Evolutionary conservation across 2,888 invertebrate species (phyloP), one percentile per base, ranked within the genome.

Genomic region (Malacosoma neustria): DNA sequence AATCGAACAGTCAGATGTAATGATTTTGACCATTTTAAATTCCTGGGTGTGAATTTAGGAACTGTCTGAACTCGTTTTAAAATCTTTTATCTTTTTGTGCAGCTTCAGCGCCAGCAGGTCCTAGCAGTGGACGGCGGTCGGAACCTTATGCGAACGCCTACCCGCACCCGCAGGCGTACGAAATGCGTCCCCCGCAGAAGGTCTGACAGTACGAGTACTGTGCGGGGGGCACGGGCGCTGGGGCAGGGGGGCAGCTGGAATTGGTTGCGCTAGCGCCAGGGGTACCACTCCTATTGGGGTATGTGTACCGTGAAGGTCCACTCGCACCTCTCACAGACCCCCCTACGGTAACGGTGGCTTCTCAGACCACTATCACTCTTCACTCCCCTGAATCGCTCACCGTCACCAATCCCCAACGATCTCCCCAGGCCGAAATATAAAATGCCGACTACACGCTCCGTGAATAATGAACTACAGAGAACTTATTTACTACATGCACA

Each of bases 91-190:
- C 6, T 5, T n/a, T 30, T 36, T 6, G 3, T 4, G 45, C 57
- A 50, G 68, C 66, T 29, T 71, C 81, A 44, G 88, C 87, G 50
- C 77, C 79, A 45, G 71, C 79, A 39, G 74, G 86, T 13, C 79
- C 87, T 35, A 81, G 81, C 57, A 77, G 81, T 57, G 77, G 76
- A 54, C 68, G 71, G 52, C 81, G 87, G 62, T 63, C 87, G 76
- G 91, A 91, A 71, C 84, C 90, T 42, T 92, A 92, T 80, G 92
- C 92, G 46, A 90, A 90, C 57, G 92, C 92, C 42, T 92, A 92
- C 82, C 89, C 90, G 58, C 87, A 89, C 70, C 89, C 90, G 58
- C 87, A 89, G 71, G 87, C 90, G 58, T 91, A 91, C 82, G 93
- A 92, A 87, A 91, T 93, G 92, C 89, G 92, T 45, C 88, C 89